These are phyloP conservation scores for Acrocephalus scirpaceus DNA, from an alignment of 2,797 vertebrate genomes.

Conservation along the genomic window DNA sequence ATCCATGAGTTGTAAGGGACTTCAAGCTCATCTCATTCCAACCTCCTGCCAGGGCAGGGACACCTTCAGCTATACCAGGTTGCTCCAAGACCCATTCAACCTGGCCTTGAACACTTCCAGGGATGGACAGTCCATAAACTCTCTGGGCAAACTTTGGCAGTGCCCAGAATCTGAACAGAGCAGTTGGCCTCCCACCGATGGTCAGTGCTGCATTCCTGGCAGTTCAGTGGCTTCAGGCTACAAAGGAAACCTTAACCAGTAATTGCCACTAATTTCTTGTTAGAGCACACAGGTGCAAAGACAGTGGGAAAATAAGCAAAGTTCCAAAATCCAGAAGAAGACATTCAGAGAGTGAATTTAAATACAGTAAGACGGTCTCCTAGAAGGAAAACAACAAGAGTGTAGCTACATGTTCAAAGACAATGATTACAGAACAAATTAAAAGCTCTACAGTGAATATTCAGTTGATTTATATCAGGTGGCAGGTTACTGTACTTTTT, in stretches of 20 bases:
- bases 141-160: background rate
- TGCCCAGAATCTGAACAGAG: background rate
- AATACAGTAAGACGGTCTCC: background rate
- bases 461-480: background rate
- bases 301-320: background rate
- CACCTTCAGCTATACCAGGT: background rate
- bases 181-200: background rate
- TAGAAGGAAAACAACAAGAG: background rate
- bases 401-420: background rate
- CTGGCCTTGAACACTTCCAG: background rate
- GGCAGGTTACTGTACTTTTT: background rate
- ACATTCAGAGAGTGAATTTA: background rate
- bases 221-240: background rate
- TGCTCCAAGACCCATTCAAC: background rate
- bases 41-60: too few species aligned
- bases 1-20: background rate
- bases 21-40: background rate
- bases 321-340: background rate
- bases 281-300: conserved; percentile 1
- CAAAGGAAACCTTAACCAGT: conserved; percentile 1
- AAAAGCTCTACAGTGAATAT: background rate
- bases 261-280: background rate
- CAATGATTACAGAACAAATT: background rate
- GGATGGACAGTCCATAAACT: background rate
- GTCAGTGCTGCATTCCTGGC: background rate